phyloP scores from a whole-genome alignment of 2,888 invertebrate genomes.

The Philereme transversata region DNA sequence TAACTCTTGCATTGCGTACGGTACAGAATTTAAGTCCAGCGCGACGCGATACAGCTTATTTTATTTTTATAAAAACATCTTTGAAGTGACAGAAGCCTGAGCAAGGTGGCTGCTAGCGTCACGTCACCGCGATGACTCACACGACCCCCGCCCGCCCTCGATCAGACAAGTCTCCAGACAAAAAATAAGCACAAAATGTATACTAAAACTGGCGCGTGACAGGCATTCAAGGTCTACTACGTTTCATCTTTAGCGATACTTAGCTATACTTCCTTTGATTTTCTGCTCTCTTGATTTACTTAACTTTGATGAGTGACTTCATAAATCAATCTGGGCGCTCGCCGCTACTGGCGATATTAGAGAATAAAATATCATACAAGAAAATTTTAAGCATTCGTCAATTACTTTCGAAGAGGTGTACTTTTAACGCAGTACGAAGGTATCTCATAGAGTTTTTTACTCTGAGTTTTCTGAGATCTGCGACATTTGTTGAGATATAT shows the following conservation, averaged over 20 bases:
- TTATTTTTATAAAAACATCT: neutral
- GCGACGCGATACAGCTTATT: neutral
- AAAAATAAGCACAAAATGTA: conserved; percentile 54
- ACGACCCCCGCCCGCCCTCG: conserved; percentile 47
- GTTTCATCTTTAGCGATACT: conserved; percentile 33
- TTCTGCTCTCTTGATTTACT: conserved; percentile 7
- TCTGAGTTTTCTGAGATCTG: too few species aligned
- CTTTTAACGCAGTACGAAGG: too few species aligned
- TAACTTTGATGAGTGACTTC: conserved; percentile 2
- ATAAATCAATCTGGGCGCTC: neutral
- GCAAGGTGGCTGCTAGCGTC: conserved; percentile 46
- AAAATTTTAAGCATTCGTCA: too few species aligned
- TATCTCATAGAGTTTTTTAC: too few species aligned
- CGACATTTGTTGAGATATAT: too few species aligned
- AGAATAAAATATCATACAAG: too few species aligned
- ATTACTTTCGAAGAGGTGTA: too few species aligned
- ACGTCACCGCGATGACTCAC: conserved; percentile 62
- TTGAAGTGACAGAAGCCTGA: conserved; percentile 21
- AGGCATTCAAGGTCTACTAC: conserved; percentile 25
- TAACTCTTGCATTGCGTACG: too few species aligned
- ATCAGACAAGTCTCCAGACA: conserved; percentile 54
- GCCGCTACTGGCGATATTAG: too few species aligned
- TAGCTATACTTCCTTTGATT: conserved; percentile 9
- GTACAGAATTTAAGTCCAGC: too few species aligned
- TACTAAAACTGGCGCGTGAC: conserved; percentile 41